These are phyloP conservation scores for Cottus gobio DNA, from an alignment of 2,113 vertebrate species.

Conservation along the genomic window DNA sequence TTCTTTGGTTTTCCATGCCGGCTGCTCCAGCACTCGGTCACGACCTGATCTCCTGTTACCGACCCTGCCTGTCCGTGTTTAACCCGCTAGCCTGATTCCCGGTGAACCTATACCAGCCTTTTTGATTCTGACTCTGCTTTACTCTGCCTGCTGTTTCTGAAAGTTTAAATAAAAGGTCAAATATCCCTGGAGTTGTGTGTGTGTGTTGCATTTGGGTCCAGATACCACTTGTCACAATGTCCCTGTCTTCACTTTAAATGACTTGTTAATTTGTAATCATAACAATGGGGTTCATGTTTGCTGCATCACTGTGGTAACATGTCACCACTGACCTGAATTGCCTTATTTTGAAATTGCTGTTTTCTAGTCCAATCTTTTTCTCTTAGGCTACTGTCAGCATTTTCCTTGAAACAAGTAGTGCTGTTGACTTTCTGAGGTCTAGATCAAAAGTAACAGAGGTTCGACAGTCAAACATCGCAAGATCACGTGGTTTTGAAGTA, in stretches of 20 bases:
- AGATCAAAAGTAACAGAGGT: background rate
- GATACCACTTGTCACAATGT: no score
- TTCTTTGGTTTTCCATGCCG: no score
- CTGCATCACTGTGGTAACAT: background rate
- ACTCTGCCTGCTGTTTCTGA: no score
- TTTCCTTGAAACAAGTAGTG: background rate
- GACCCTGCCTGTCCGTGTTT: no score
- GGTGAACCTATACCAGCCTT: no score
- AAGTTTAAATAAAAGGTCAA: no score
- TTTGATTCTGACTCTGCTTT: no score
- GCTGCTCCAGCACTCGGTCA: no score
- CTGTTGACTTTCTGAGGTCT: background rate
- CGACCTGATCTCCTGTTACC: no score
- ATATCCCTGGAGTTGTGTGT: no score
- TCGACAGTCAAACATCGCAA: background rate
- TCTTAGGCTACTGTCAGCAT: background rate
- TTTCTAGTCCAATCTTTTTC: background rate
- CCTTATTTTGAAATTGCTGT: background rate
- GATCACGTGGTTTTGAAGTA: background rate
- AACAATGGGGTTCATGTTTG: background rate
- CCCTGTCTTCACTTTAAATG: background rate
- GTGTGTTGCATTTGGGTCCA: no score
- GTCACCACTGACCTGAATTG: background rate
- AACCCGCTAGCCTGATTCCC: no score
- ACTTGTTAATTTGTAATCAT: background rate